Evolutionary conservation across 1,140 invertebrate genomes (phyloP).

Genomic region (Melipona quadrifasciata): DNA sequence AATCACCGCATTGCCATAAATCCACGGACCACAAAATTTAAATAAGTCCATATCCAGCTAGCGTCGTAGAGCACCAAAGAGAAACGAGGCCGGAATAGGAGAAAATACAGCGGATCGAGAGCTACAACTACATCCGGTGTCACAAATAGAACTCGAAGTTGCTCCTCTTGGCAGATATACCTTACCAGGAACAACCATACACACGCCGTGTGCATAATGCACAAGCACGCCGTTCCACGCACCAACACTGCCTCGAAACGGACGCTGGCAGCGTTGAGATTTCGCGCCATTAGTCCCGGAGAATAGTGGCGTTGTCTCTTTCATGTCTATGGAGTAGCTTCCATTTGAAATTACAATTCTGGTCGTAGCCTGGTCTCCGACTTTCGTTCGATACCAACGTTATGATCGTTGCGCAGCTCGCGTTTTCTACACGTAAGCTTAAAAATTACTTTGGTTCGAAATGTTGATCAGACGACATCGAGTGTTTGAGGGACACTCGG

Average conservation of each 20-base stretch:
- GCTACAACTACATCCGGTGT: conserved; percentile 7
- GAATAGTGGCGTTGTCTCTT: conserved; percentile 32
- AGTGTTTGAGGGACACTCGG: no score
- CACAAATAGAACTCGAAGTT: conserved; percentile 1
- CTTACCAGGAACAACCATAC: conserved; percentile 28
- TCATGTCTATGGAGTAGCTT: conserved; percentile 27
- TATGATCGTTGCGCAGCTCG: conserved; percentile 14
- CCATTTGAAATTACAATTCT: conserved; percentile 47
- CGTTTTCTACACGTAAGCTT: no score
- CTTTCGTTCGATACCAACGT: background rate
- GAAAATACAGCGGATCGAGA: background rate
- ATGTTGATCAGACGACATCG: no score
- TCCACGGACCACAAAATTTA: background rate
- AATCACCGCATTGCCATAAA: background rate
- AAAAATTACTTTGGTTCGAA: no score
- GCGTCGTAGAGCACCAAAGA: background rate
- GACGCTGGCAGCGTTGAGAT: conserved; percentile 10
- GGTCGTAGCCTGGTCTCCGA: background rate
- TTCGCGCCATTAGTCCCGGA: conserved; percentile 32
- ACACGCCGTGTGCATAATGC: conserved; percentile 27
- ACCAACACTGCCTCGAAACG: background rate
- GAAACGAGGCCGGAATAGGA: background rate
- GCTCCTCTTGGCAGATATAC: conserved; percentile 19
- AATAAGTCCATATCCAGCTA: background rate
- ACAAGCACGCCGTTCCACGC: conserved; percentile 29